These are phyloP conservation scores for Latrodectus elegans DNA, from an alignment of 2,888 invertebrate genomes.

Conservation along the genomic window DNA sequence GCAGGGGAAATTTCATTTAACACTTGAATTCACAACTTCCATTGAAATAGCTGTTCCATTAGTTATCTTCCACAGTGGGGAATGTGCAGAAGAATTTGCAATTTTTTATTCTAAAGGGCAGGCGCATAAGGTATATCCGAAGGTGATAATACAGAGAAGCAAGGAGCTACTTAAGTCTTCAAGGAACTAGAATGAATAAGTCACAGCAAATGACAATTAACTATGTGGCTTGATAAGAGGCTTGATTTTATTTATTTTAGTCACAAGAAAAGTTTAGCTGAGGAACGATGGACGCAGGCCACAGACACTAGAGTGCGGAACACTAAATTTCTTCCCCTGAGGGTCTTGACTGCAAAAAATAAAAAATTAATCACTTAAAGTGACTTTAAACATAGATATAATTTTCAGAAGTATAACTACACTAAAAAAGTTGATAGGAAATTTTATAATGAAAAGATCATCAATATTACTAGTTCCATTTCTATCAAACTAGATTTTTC, in stretches of 20 bases:
- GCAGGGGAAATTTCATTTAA: slow-evolving; percentile 9
- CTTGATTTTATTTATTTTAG: slow-evolving; percentile 52
- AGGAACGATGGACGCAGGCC: slow-evolving; percentile 69
- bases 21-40: slow-evolving; percentile 5
- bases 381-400: not conserved
- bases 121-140: slow-evolving; percentile 48
- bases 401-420: not conserved
- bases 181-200: slow-evolving; percentile 69
- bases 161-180: slow-evolving; percentile 68
- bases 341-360: slow-evolving; percentile 64
- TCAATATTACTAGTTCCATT: too few species aligned
- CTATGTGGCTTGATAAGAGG: slow-evolving; percentile 66
- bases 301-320: slow-evolving; percentile 69
- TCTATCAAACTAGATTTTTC: too few species aligned
- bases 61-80: slow-evolving; percentile 41
- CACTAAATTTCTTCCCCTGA: slow-evolving; percentile 68
- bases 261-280: slow-evolving; percentile 67
- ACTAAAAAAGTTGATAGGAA: too few species aligned
- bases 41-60: slow-evolving; percentile 27
- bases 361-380: not conserved
- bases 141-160: slow-evolving; percentile 67
- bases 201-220: slow-evolving; percentile 69
- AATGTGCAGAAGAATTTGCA: slow-evolving; percentile 58
- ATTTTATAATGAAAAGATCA: too few species aligned
- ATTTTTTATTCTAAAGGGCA: slow-evolving; percentile 57